Base-by-base conservation (phyloP, 2,888 invertebrate species). In the Tuta absoluta region DNA sequence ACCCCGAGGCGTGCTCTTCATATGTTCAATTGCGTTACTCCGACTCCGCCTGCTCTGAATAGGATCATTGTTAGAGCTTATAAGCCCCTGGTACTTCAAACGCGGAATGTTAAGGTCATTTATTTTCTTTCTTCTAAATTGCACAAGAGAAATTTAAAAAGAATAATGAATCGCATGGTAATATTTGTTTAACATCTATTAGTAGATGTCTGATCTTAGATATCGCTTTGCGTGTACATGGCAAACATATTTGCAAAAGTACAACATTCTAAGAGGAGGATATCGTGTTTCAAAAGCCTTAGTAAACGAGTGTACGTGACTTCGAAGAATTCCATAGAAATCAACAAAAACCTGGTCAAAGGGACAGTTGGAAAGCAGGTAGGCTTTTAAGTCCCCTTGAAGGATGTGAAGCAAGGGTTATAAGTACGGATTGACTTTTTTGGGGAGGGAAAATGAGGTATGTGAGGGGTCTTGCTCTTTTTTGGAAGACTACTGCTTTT, bases 31-130 rank as follows among this genome's bases (percentile, higher is more conserved):
- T 66, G 69, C 67, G 48, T 61, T 61, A 24, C 60, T 41, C 60
- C 21, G 24, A 24, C 70, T 71, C 75, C 78, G 73, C 75, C 75
- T 74, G 75, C 73, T 77, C 70, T 77, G 74, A 77, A 79, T 79
- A 71, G 75, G 72, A 78, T 76, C 79, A 75, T 75, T 78, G 75
- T 73, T 72, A 67, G 71, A 68, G 66, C 66, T 58, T 63, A 48
- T 48, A 12, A 57, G 41, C 12, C 57, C 64, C 53, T 64, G 37
- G 19, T 56, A 48, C 58, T 61, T 61, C 17, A 11, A 37, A 38
- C 33, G 19, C 37, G 58, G 58, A 37, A 58, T 38, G 19, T 38
- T 17, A 38, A 58, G 58, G 58, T 17, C 33, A 33, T 53, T 48
- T 49, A 8, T 49, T 48, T 49, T 21, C n/a, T 19, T 49, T 49